Evolutionary conservation across 2,888 invertebrate species (phyloP), one percentile per base, ranked within the genome.

Genomic region (Peribatodes rhomboidaria): DNA sequence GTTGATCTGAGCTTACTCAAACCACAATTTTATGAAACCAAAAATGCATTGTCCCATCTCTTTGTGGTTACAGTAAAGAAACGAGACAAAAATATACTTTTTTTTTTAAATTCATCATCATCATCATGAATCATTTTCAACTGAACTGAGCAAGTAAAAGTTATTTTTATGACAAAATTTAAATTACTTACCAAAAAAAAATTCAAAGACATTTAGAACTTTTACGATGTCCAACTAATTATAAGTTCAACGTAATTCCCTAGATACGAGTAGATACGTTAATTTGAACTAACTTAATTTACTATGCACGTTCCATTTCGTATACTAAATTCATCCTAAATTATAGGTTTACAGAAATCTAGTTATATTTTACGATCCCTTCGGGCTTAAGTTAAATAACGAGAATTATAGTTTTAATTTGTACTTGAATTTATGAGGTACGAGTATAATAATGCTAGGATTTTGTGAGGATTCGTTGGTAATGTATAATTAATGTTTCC

Each of bases 321-420:
- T 41, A 55, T 16, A 41, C 35, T n/a, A 13, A 49, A 18, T 50
- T 44, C n/a, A n/a, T n/a, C n/a, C n/a, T n/a, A n/a, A n/a, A n/a
- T n/a, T 31, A 14, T 31, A 47, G 47, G 27, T 47, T 16, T n/a
- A 6, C n/a, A 22, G 49, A 13, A 62, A 50, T 56, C 56, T 53
- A 37, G 27, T 39, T 53, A 63, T 31, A 61, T 68, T 65, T 49
- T 50, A 53, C 18, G 31, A 20, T 63, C 67, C 61, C 70, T 39
- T 9, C 47, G 58, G 55, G 52, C 33, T 14, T 33, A 37, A 58
- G 53, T 64, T 59, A 62, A 68, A 68, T 64, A 61, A 66, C 35
- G 13, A 52, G 10, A 18, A 42, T 18, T 46, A 46, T 39, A 47
- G 57, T 68, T 61, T 56, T 62, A 57, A 61, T 61, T 61, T 65